Evolutionary conservation across 2,797 vertebrate genomes (phyloP).

Genomic region (Clarias pachynema): DNA sequence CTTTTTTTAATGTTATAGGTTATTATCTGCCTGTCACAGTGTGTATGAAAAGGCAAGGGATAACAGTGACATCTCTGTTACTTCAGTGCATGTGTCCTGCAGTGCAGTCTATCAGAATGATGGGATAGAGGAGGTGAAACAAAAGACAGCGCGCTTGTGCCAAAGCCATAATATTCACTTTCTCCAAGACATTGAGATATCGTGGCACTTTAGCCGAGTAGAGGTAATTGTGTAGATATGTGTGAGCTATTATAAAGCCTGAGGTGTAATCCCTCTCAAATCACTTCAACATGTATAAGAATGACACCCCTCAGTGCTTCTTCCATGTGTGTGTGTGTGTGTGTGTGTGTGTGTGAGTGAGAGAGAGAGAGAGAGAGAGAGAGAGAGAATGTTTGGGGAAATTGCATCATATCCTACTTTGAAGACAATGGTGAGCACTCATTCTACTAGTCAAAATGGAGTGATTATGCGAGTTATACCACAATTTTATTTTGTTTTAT

Average conservation of each 20-base stretch:
- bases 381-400: not conserved
- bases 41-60: constrained; percentile 61
- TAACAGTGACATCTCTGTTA: constrained; percentile 58
- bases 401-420: not conserved
- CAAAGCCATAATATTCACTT: constrained; percentile 66
- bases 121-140: constrained; percentile 50
- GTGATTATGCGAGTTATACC: not conserved
- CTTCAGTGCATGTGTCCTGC: constrained; percentile 65
- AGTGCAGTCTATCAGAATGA: constrained; percentile 47
- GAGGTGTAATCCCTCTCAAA: constrained; percentile 29
- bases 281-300: constrained; percentile 32
- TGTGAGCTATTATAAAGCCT: constrained; percentile 67
- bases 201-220: constrained; percentile 61
- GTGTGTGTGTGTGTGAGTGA: not conserved
- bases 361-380: not conserved
- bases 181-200: constrained; percentile 67
- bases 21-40: constrained; percentile 69
- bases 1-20: constrained; percentile 76
- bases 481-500: not conserved
- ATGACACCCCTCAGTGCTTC: not conserved
- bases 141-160: constrained; percentile 63
- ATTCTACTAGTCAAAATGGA: not conserved
- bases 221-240: constrained; percentile 69
- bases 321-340: not conserved
- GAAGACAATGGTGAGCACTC: not conserved